phyloP scores from a whole-genome alignment of 2,888 invertebrate species.

The Dascillus cervinus region DNA sequence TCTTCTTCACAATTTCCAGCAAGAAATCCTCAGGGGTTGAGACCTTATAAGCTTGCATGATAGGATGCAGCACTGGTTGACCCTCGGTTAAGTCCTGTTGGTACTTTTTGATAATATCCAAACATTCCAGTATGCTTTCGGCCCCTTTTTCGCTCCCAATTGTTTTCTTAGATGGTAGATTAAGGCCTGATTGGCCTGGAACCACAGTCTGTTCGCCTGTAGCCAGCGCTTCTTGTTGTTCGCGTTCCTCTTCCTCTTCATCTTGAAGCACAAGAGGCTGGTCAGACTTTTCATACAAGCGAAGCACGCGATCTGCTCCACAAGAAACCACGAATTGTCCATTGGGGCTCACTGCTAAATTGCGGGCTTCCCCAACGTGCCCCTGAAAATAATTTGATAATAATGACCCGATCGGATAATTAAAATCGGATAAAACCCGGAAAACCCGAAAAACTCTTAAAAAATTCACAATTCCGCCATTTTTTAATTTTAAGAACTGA shows the following conservation, averaged over 20 bases:
- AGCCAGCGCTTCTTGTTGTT: constrained; percentile 63
- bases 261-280: constrained; percentile 92
- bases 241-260: constrained; percentile 77
- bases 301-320: constrained; percentile 80
- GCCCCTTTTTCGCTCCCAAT: constrained; percentile 82
- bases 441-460: too few relatives aligned
- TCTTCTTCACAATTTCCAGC: constrained; percentile 66
- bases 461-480: too few relatives aligned
- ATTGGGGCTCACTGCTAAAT: constrained; percentile 69
- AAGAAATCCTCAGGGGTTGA: constrained; percentile 71
- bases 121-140: constrained; percentile 85
- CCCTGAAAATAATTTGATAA: too few relatives aligned
- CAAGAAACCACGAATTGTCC: constrained; percentile 72
- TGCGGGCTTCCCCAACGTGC: constrained; percentile 74
- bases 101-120: constrained; percentile 66
- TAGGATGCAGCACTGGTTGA: constrained; percentile 58
- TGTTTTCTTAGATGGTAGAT: constrained; percentile 81
- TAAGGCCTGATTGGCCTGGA: constrained; percentile 60
- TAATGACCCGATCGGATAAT: too few relatives aligned
- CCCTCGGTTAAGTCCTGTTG: constrained; percentile 50
- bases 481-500: too few relatives aligned
- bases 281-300: constrained; percentile 77
- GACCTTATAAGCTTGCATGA: constrained; percentile 76
- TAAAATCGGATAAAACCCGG: too few relatives aligned
- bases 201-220: constrained; percentile 65